Evolutionary conservation across 2,113 vertebrate species (phyloP), one percentile per base, ranked within the genome.

Genomic region (Ageneiosus marmoratus): DNA sequence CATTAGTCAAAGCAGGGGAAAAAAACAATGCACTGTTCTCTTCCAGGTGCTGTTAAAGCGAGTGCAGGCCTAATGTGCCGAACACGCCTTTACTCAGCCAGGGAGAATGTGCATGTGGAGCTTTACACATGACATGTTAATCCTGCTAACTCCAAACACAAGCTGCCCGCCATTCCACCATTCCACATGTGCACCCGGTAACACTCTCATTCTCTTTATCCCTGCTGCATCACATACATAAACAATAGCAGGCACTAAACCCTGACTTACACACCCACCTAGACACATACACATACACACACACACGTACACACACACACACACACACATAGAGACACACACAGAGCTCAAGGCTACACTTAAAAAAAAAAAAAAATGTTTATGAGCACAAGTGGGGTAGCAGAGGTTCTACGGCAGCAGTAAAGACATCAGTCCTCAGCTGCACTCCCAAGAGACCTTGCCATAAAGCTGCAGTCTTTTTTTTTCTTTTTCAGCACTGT

Each of bases 401-500:
- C 81, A 79, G 75, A 62, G 58, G 22, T 77, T 56, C 48, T 67
- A 65, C 37, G 60, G 80, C 29, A 70, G 77, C 62, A 80, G 62
- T 86, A 81, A 80, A 84, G 83, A 67, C 62, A 80, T 84, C 84
- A 80, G 41, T 78, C 83, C 82, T 82, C 86, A 88, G 85, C 88
- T 82, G 83, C 48, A 81, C 48, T 86, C 88, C 86, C 79, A 8
- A 10, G 76, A 73, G 83, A 86, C 80, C 51, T 58, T 20, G 29
- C 58, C 51, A 83, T 85, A 76, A 80, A 82, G 62, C 58, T 77
- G 60, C 67, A 84, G 27, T 78, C 69, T 79, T 82, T 79, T 81
- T 87, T 78, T 81, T 82, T 83, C 46, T 79, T 76, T 85, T 82
- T 80, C 32, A 74, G 79, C 65, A 44, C 78, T 60, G 69, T 80